Base-by-base conservation (phyloP, 2,113 vertebrate genomes). In the Melierax canorus region DNA sequence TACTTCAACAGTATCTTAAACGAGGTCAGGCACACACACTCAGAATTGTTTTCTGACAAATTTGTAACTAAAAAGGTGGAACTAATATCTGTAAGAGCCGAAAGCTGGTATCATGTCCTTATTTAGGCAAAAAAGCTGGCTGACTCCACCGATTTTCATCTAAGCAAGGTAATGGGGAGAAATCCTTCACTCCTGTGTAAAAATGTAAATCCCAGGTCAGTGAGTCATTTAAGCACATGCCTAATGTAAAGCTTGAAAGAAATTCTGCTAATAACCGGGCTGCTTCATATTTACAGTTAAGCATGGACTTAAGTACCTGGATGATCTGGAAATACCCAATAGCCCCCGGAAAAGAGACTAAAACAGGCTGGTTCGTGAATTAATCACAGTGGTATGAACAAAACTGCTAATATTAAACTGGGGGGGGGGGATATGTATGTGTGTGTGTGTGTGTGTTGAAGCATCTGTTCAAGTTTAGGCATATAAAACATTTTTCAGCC, bases 391-490 rank as follows among this genome's bases (percentile, higher is more conserved):
- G 66, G 41, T 7, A 32, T 90, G 79, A 94, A 82, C 93, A 86
- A 58, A 83, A 92, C 19, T 45, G 78, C 76, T 79, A 82, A 92
- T 72, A n/a, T 58, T 74, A 91, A 95, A 92, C 4, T 6, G 23
- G 58, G n/a, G 72, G 69, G 56, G 85, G 48, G 51, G 15, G 10
- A 23, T n/a, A 18, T 69, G 1, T 23, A 6, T 26, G 19, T 15
- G 39, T 20, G 39, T 15, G 62, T 58, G 63, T 68, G 36, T 56
- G 83, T 59, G 77, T 39, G 84, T 17, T 71, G 73, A 94, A 93
- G 93, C 96, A 98, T 97, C 97, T 97, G 96, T 80, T 98, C 94
- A 97, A 95, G 77, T 97, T 97, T 75, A 97, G 93, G 94, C 96
- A 97, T 39, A 97, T 64, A 95, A 97, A 86, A 92, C 84, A 95